These are phyloP conservation scores for Hepsetus odoe DNA, from an alignment of 2,113 vertebrate genomes.

Conservation along the genomic window DNA sequence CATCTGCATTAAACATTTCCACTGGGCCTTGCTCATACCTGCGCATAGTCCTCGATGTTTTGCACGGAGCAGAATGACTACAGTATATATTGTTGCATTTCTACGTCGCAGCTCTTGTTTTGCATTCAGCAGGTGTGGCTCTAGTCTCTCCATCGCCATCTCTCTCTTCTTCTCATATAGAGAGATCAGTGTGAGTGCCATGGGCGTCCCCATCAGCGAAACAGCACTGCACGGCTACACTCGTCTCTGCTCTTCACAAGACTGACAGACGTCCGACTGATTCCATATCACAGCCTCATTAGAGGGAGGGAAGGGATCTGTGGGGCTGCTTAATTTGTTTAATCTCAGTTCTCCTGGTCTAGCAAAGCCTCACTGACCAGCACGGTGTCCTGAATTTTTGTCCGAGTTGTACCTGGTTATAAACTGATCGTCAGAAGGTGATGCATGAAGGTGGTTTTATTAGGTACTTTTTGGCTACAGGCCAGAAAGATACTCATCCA, in stretches of 20 bases:
- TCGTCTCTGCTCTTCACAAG: conserved; percentile 31
- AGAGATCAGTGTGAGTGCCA: conserved; percentile 53
- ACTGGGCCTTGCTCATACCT: background rate
- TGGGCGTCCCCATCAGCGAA: conserved; percentile 50
- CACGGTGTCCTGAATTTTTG: background rate
- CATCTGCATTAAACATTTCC: background rate
- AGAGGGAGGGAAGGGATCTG: conserved; percentile 12
- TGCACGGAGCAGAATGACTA: background rate
- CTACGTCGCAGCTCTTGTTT: conserved; percentile 2
- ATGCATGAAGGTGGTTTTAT: no score
- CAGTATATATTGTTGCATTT: conserved; percentile 5
- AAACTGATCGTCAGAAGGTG: background rate
- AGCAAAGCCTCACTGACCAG: background rate
- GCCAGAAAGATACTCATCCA: no score
- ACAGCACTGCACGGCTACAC: conserved; percentile 32
- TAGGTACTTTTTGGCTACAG: no score
- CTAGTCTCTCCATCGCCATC: background rate
- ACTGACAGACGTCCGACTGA: conserved; percentile 43
- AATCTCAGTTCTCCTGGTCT: background rate
- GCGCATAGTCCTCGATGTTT: background rate
- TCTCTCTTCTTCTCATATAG: conserved; percentile 18
- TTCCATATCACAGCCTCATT: conserved; percentile 55
- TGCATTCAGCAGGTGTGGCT: conserved; percentile 39
- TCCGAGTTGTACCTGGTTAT: background rate
- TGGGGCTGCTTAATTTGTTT: conserved; percentile 14